Conservation (phyloP, 2,888 invertebrate species). For the Auanema sp. region DNA sequence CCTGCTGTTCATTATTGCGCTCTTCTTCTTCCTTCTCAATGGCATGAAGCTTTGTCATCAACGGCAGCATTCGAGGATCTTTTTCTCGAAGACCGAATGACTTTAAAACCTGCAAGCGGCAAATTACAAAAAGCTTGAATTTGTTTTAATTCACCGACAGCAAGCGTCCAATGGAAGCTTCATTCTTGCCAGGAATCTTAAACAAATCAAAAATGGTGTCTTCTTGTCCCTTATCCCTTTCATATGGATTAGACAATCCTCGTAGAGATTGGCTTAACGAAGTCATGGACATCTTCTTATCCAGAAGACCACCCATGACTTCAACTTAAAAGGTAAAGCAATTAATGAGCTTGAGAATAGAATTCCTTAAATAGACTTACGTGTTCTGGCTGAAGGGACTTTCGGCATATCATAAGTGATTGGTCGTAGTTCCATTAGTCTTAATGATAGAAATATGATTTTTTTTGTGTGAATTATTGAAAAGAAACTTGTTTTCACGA, state of each 20-base stretch:
- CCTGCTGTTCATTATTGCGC: slow-evolving; percentile 43
- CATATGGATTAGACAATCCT: slow-evolving; percentile 40
- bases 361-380: not conserved
- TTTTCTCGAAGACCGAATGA: slow-evolving; percentile 57
- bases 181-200: slow-evolving; percentile 52
- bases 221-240: slow-evolving; percentile 35
- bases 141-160: slow-evolving; percentile 31
- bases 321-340: slow-evolving; percentile 22
- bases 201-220: slow-evolving; percentile 55
- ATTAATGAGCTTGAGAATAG: not conserved
- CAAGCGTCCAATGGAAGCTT: slow-evolving; percentile 55
- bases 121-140: not conserved
- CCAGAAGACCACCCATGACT: slow-evolving; percentile 33
- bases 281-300: slow-evolving; percentile 32
- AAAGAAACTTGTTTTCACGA: no score
- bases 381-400: slow-evolving; percentile 15
- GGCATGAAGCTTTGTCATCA: slow-evolving; percentile 29
- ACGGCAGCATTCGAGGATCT: slow-evolving; percentile 40
- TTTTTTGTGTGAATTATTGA: no score
- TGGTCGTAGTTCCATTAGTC: no score
- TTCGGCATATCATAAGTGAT: slow-evolving; percentile 8
- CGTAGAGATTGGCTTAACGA: slow-evolving; percentile 25
- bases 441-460: no score
- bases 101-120: slow-evolving; percentile 37
- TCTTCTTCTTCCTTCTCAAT: slow-evolving; percentile 57